phyloP scores from a whole-genome alignment of 2,797 vertebrate genomes.

The Sebastiscus tertius region DNA sequence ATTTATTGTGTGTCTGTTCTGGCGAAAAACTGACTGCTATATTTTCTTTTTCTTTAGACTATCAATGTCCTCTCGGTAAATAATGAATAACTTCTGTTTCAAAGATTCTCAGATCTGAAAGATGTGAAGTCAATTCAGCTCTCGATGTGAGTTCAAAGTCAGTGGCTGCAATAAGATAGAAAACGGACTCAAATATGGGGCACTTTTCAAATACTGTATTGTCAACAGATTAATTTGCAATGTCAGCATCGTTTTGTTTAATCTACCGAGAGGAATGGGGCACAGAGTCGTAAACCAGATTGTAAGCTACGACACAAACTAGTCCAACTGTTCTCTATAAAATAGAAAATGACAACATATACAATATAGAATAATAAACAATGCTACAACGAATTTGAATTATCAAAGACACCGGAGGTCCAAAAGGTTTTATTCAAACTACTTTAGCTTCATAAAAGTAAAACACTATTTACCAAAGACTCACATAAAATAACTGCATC shows the following conservation, averaged over 20 bases:
- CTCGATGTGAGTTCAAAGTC: neutral
- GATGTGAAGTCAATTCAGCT: neutral
- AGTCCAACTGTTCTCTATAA: neutral
- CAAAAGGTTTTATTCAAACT: neutral
- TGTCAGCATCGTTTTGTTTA: neutral
- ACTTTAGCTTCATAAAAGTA: slow-evolving; percentile 14
- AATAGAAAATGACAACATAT: neutral
- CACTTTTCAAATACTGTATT: neutral
- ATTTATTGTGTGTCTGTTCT: slow-evolving; percentile 48
- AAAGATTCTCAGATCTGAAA: slow-evolving; percentile 29
- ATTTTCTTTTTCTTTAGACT: neutral
- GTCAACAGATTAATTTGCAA: neutral
- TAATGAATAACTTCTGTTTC: slow-evolving; percentile 24
- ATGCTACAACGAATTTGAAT: neutral
- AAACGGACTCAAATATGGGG: neutral
- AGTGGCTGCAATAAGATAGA: neutral
- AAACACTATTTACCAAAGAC: slow-evolving; percentile 37
- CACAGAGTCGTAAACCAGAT: neutral
- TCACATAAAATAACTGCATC: slow-evolving; percentile 34
- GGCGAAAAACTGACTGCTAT: neutral
- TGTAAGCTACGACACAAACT: neutral
- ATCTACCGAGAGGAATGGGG: neutral
- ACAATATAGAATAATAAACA: neutral
- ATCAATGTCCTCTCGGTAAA: slow-evolving; percentile 11
- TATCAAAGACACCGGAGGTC: neutral